Base-by-base conservation (phyloP, 2,888 invertebrate species). In the Conops quadrifasciatus region DNA sequence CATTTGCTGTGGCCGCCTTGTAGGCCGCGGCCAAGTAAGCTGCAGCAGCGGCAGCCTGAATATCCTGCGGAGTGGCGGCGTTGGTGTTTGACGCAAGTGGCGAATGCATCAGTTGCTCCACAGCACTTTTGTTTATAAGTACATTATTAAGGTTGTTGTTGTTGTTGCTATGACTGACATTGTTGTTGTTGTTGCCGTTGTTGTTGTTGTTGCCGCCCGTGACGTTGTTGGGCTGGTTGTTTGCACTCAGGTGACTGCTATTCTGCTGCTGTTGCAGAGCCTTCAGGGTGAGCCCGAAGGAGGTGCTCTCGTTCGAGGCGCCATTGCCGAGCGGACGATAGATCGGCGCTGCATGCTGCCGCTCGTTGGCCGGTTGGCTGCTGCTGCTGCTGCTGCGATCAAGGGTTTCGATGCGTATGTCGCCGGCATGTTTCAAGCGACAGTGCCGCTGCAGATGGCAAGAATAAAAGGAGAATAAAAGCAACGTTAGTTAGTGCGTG, bases 351-450 rank as follows among this genome's bases (percentile, higher is more conserved):
- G 78, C 78, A 64, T 77, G 78, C 26, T 73, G 76, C 26, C 74
- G 76, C 58, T 78, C 77, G 63, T 65, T 73, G 43, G 67, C 49
- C 36, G 36, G n/a, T n/a, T n/a, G n/a, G n/a, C n/a, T n/a, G 21
- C 45, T 77, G 77, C 72, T 75, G 64, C 49, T 58, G 53, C 77
- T 77, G 72, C 76, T 77, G 43, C 85, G 83, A 80, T 85, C 85
- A 80, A 86, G 84, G 79, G 87, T 86, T 78, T 90, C 88, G 76
- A 93, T 92, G 84, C 91, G 90, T 79, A 93, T 91, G 78, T 92
- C 89, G 78, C 93, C 93, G 81, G 90, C 90, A 86, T 93, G 93
- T 85, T 93, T 93, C 87, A 93, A 88, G 74, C 93, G 91, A 86
- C 93, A 93, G 80, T 93, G 93, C 81, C 93, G 90, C 93, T 93